These are phyloP conservation scores for Philopotamus ludificatus DNA, from an alignment of 1,140 invertebrate species.

Conservation along the genomic window DNA sequence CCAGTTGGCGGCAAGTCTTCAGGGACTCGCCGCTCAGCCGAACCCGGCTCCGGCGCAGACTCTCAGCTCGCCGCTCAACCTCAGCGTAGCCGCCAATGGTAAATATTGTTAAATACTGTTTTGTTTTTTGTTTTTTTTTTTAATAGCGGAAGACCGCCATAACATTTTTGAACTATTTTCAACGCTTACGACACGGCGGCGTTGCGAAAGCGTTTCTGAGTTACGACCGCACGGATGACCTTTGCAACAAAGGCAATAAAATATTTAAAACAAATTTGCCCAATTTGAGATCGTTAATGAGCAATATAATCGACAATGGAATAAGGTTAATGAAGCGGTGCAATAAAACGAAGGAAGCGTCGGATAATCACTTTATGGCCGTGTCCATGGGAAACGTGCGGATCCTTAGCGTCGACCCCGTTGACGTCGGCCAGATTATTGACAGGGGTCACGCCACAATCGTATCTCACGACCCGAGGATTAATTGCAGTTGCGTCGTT, in stretches of 20 bases:
- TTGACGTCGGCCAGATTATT: too few relatives aligned
- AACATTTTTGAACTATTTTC: too few relatives aligned
- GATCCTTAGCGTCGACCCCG: too few relatives aligned
- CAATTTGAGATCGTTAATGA: not conserved
- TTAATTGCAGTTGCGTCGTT: too few relatives aligned
- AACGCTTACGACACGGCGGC: too few relatives aligned
- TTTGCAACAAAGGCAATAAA: not conserved
- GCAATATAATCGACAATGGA: not conserved
- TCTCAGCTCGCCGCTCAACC: constrained; percentile 76
- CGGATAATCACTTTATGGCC: too few relatives aligned
- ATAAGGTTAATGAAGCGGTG: too few relatives aligned
- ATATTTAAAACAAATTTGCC: not conserved
- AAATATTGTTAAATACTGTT: not conserved
- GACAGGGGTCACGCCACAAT: too few relatives aligned
- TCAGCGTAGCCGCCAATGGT: constrained; percentile 64
- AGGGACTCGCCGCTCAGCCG: constrained; percentile 66
- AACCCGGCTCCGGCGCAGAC: constrained; percentile 65
- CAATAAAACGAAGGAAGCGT: too few relatives aligned
- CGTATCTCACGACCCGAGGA: too few relatives aligned
- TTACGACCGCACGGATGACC: not conserved
- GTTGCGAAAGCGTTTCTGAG: not conserved
- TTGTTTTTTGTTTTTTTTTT: not conserved
- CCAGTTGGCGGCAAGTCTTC: constrained; percentile 67
- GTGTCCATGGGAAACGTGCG: too few relatives aligned
- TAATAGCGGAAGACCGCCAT: too few relatives aligned